These are phyloP conservation scores for Hemibagrus guttatus DNA, from an alignment of 2,797 vertebrate species.

Conservation along the genomic window DNA sequence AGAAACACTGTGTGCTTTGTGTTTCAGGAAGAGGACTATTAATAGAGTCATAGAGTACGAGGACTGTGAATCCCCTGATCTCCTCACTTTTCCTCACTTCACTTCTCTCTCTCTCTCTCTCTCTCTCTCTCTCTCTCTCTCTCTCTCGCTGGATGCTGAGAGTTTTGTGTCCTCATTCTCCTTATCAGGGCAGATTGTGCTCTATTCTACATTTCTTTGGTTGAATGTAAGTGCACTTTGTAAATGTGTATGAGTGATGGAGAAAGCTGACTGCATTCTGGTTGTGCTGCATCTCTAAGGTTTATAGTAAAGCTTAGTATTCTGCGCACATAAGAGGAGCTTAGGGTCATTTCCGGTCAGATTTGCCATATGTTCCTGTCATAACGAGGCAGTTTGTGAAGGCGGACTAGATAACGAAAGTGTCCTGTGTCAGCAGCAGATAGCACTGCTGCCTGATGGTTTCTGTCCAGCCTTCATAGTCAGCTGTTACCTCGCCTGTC, in stretches of 20 bases:
- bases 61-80: constrained; percentile 28
- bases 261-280: neutral
- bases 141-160: neutral
- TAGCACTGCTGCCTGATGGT: constrained; percentile 32
- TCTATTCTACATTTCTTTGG: constrained; percentile 35
- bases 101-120: neutral
- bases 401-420: constrained; percentile 26
- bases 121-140: neutral
- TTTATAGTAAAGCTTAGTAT: constrained; percentile 18
- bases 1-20: constrained; percentile 71
- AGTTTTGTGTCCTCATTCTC: neutral
- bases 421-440: constrained; percentile 40
- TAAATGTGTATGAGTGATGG: neutral
- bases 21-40: constrained; percentile 72
- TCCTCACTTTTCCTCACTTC: constrained; percentile 30
- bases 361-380: constrained; percentile 52
- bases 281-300: neutral
- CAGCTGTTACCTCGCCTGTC: constrained; percentile 43
- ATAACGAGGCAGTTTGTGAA: constrained; percentile 36
- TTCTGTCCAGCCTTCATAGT: constrained; percentile 42
- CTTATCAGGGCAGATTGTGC: neutral
- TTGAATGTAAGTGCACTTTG: neutral
- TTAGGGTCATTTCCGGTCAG: constrained; percentile 31
- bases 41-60: constrained; percentile 62
- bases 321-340: neutral